Percentiles rank a stretch among this genome's conserved stretches.
These are phyloP conservation scores for Hydrozoanthus gracilis DNA, from an alignment of 92 coral and sea anemone species.

Conservation along the genomic window DNA sequence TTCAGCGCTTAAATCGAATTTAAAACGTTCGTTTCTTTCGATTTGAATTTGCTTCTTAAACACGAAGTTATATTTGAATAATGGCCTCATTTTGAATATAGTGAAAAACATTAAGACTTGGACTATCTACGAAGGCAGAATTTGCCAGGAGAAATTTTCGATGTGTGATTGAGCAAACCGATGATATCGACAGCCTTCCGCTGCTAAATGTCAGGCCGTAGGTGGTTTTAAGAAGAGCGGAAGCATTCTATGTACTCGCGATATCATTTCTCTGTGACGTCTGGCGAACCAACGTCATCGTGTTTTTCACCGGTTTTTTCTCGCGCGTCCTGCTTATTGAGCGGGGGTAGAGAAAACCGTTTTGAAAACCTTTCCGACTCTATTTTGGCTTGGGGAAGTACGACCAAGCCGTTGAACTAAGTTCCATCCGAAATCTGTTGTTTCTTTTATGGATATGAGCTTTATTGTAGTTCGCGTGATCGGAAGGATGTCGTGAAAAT, in stretches of 20 bases:
- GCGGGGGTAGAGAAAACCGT: conserved; percentile 21
- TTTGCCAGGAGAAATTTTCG: neutral
- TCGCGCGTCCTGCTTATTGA: neutral
- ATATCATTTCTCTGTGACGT: conserved; percentile 27
- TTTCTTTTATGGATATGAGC: neutral
- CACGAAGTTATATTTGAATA: conserved; percentile 6
- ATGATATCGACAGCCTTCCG: conserved; percentile 19
- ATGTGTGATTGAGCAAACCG: conserved; percentile 12
- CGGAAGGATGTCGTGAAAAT: conserved; percentile 7
- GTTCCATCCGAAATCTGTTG: neutral
- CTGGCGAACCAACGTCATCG: conserved; percentile 20
- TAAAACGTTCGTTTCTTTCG: neutral
- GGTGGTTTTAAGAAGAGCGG: conserved; percentile 31
- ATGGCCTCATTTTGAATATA: conserved; percentile 6
- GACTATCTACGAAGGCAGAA: neutral
- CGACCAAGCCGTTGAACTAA: neutral
- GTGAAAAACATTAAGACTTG: neutral
- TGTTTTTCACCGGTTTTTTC: conserved; percentile 5
- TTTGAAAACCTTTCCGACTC: neutral
- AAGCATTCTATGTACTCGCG: conserved; percentile 22
- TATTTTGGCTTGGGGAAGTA: neutral
- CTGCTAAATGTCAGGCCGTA: conserved; percentile 31
- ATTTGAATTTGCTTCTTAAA: neutral
- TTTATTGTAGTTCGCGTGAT: conserved; percentile 34
- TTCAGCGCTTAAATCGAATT: conserved; percentile 22